Evolutionary conservation across 2,113 vertebrate species (phyloP).

Genomic region (Polyodon spathula): DNA sequence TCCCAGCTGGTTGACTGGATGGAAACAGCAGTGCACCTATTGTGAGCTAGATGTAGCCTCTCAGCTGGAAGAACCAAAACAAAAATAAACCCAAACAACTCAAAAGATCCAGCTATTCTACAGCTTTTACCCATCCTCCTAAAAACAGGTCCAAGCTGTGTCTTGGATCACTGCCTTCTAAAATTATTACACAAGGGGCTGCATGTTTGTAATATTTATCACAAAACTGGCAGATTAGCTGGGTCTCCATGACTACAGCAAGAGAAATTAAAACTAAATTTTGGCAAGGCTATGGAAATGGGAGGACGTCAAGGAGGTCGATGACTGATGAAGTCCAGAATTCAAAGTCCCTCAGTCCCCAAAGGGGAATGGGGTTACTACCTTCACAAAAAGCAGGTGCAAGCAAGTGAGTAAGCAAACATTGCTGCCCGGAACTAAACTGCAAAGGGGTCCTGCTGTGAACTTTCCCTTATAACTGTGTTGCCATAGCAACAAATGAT

Average conservation of each 20-base stretch:
- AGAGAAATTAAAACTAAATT: slow-evolving; percentile 10
- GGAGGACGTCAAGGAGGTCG: neutral
- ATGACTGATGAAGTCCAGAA: slow-evolving; percentile 13
- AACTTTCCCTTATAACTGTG: neutral
- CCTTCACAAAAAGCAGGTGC: slow-evolving; percentile 14
- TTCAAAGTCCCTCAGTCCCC: neutral
- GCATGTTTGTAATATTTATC: slow-evolving; percentile 6
- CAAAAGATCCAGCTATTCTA: no score
- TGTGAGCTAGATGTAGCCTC: no score
- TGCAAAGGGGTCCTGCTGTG: neutral
- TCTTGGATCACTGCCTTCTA: no score
- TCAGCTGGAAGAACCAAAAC: no score
- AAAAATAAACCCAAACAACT: no score
- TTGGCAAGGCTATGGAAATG: neutral
- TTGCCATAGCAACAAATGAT: neutral
- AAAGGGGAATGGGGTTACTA: slow-evolving; percentile 9
- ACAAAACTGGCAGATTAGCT: slow-evolving; percentile 9
- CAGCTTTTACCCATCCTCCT: no score
- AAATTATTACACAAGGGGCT: neutral
- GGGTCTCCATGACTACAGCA: slow-evolving; percentile 7
- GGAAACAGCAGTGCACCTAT: no score
- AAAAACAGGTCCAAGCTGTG: no score
- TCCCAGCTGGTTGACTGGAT: no score
- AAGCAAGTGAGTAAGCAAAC: neutral
- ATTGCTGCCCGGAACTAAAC: neutral